Percentiles rank a stretch among this genome's conserved stretches.
Evolutionary conservation across 2,113 vertebrate species (phyloP).

Genomic region (Phyllostomus discolor): DNA sequence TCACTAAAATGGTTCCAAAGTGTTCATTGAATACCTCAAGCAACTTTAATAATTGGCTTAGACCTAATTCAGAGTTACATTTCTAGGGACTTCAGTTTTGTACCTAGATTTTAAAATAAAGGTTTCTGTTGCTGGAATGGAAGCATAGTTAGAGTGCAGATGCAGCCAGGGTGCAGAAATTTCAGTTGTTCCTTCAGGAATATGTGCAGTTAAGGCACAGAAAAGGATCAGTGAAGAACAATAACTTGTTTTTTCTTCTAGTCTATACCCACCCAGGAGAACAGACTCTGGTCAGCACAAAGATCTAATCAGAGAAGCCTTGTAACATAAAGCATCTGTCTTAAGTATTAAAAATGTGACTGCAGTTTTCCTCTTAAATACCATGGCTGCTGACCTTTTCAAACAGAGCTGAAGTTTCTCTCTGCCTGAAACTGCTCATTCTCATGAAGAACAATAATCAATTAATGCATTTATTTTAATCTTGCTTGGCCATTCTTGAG

Average conservation of each 20-base stretch:
- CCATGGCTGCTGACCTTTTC: slow-evolving; percentile 45
- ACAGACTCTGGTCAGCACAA: not conserved
- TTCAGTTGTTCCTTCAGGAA: not conserved
- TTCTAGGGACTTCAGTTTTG: not conserved
- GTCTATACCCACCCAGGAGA: not conserved
- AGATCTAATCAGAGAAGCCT: slow-evolving; percentile 5
- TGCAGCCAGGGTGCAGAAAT: not conserved
- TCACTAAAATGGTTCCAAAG: not conserved
- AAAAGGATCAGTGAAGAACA: not conserved
- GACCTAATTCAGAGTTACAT: not conserved
- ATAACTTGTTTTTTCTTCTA: not conserved
- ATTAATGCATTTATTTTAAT: slow-evolving; percentile 47
- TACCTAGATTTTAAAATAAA: not conserved
- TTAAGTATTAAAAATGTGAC: slow-evolving; percentile 15
- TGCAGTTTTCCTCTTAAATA: slow-evolving; percentile 47
- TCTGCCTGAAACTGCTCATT: slow-evolving; percentile 45
- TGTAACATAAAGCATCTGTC: slow-evolving; percentile 34
- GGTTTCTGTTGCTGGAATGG: not conserved
- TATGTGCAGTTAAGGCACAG: not conserved
- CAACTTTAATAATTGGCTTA: not conserved
- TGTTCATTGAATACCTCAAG: not conserved
- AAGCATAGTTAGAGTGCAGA: not conserved
- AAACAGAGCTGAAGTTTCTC: slow-evolving; percentile 51
- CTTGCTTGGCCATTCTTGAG: not conserved
- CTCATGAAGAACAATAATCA: slow-evolving; percentile 55